Evolutionary conservation across 2,797 vertebrate genomes (phyloP).

Genomic region (Thamnophis elegans): DNA sequence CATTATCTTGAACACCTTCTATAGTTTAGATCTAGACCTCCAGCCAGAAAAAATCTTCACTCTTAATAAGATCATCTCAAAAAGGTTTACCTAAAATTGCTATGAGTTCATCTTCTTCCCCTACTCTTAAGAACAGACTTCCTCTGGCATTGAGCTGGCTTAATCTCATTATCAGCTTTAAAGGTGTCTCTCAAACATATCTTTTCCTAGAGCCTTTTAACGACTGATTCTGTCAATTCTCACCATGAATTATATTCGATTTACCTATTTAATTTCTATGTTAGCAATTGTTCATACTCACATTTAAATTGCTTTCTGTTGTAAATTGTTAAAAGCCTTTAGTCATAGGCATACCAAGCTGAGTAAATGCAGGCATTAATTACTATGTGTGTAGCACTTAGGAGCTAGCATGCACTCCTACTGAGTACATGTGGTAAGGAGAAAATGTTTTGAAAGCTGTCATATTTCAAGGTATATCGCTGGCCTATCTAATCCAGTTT

Average conservation of each 20-base stretch:
- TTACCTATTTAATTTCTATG: neutral
- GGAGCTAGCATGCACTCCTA: neutral
- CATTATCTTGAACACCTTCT: neutral
- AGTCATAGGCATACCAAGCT: neutral
- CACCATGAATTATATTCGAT: neutral
- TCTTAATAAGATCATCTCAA: neutral
- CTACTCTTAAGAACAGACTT: neutral
- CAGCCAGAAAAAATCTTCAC: neutral
- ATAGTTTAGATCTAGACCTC: neutral
- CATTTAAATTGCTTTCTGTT: neutral
- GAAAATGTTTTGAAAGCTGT: neutral
- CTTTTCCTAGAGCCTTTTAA: neutral
- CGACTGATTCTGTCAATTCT: neutral
- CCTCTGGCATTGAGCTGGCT: neutral
- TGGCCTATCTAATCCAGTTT: neutral
- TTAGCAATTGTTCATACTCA: neutral
- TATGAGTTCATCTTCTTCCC: neutral
- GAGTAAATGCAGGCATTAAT: neutral
- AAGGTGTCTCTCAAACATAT: neutral
- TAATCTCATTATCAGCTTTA: neutral
- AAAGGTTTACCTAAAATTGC: neutral
- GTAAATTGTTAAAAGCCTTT: neutral
- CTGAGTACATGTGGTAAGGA: neutral
- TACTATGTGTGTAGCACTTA: neutral
- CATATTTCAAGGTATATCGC: neutral